Conservation (phyloP, 2,888 invertebrate genomes). For the Alsophila aescularia region DNA sequence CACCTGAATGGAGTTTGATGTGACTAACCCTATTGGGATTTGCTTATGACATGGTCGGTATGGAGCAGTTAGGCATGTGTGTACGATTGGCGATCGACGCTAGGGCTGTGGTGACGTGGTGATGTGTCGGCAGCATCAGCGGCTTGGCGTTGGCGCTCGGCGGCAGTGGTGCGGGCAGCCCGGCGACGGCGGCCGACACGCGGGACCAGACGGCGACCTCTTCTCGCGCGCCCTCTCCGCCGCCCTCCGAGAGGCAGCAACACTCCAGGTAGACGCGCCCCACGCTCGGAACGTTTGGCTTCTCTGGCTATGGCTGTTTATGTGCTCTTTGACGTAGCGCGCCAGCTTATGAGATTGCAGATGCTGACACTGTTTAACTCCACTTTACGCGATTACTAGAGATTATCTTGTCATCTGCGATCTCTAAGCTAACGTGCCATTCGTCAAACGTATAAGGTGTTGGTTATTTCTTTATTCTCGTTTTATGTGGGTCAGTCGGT, state of each 20-base stretch:
- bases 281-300: conserved; percentile 76
- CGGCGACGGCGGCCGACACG: conserved; percentile 59
- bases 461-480: conserved; percentile 55
- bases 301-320: conserved; percentile 67
- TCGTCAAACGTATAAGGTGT: conserved; percentile 62
- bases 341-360: conserved; percentile 45
- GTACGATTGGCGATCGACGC: conserved; percentile 53
- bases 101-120: conserved; percentile 82
- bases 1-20: neutral
- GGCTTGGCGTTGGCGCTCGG: conserved; percentile 84
- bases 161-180: conserved; percentile 76
- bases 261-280: conserved; percentile 81
- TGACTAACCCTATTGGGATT: conserved; percentile 26
- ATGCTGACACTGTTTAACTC: conserved; percentile 1
- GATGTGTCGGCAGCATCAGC: conserved; percentile 84
- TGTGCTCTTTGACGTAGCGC: conserved; percentile 46
- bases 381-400: conserved; percentile 5
- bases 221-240: conserved; percentile 76
- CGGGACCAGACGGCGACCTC: conserved; percentile 73
- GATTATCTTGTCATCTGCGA: conserved; percentile 14
- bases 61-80: conserved; percentile 75
- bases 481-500: conserved; percentile 59
- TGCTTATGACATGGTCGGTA: conserved; percentile 33
- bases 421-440: conserved; percentile 58
- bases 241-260: conserved; percentile 76